phyloP scores from a whole-genome alignment of 1,140 invertebrate genomes.

The Bicyclus anynana region DNA sequence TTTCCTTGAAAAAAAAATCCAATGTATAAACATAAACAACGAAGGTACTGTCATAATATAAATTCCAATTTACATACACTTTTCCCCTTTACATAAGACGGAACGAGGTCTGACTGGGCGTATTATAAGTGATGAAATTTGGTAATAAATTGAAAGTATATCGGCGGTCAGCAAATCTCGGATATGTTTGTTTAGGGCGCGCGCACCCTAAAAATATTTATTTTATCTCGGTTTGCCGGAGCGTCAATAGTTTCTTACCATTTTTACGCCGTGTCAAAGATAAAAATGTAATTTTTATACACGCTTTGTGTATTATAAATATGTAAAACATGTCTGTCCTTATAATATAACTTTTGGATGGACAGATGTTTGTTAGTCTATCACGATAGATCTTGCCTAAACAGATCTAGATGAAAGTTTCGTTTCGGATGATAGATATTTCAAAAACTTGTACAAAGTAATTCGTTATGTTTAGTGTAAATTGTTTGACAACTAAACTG shows the following conservation, averaged over 20 bases:
- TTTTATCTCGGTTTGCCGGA: conserved; percentile 74
- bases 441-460: too few relatives aligned
- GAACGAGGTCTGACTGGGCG: conserved; percentile 8
- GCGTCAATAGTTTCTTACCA: conserved; percentile 71
- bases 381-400: too few relatives aligned
- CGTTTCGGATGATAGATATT: too few relatives aligned
- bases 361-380: too few relatives aligned
- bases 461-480: too few relatives aligned
- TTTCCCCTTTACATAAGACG: not conserved
- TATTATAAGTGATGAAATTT: conserved; percentile 58
- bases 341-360: too few relatives aligned
- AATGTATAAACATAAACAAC: not conserved
- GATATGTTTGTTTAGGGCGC: conserved; percentile 72
- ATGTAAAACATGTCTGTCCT: too few relatives aligned
- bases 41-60: not conserved
- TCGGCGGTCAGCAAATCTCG: conserved; percentile 72
- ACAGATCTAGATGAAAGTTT: too few relatives aligned
- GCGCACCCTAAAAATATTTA: conserved; percentile 75
- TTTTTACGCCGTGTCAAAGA: conserved; percentile 61
- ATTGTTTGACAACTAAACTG: too few relatives aligned
- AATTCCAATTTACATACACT: conserved; percentile 6
- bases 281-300: conserved; percentile 68
- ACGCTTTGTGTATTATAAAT: not conserved
- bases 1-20: not conserved
- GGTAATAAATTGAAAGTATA: conserved; percentile 75